Evolutionary conservation across 2,113 vertebrate genomes (phyloP).

Genomic region (Nipponia nippon): DNA sequence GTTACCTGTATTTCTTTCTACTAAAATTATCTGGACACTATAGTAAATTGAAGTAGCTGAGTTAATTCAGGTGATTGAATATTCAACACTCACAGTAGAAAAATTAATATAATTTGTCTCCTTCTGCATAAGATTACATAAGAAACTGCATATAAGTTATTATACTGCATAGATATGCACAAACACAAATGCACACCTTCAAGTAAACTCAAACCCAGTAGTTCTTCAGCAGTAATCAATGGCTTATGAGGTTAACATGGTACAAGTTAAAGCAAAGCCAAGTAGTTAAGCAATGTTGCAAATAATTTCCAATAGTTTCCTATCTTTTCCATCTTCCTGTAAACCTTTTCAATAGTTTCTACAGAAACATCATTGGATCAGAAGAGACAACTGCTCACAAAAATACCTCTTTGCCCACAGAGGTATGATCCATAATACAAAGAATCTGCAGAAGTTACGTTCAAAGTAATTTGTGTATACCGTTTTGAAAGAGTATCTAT

Average conservation of each 20-base stretch:
- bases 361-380: neutral
- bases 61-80: neutral
- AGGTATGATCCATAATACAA: neutral
- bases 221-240: neutral
- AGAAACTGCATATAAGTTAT: neutral
- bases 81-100: neutral
- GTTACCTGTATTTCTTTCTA: neutral
- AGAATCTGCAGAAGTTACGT: neutral
- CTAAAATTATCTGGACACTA: neutral
- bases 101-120: neutral
- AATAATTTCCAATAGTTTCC: neutral
- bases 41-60: neutral
- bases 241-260: neutral
- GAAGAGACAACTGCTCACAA: neutral
- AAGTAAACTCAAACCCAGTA: neutral
- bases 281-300: neutral
- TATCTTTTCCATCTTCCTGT: neutral
- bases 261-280: neutral
- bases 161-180: neutral
- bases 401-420: neutral
- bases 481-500: neutral
- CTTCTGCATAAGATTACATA: neutral
- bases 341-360: neutral
- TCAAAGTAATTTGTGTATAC: neutral
- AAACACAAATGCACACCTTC: neutral